Evolutionary conservation across 2,888 invertebrate genomes (phyloP), one percentile per base, ranked within the genome.

Genomic region (Punctoribates punctum): DNA sequence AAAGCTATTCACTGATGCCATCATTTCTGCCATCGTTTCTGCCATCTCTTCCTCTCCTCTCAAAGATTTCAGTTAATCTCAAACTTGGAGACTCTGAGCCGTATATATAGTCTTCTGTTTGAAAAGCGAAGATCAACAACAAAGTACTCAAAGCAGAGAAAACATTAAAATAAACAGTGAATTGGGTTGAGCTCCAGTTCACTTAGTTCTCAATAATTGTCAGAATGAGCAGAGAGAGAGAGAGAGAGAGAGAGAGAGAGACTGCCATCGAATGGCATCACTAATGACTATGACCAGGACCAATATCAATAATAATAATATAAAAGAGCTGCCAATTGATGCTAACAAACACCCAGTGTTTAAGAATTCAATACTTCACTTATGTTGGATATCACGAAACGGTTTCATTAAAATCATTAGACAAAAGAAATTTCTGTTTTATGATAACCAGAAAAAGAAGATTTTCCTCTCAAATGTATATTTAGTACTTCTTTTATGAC

Each of bases 101-200:
- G 48, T n/a, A 54, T 54, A 6, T 54, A 54, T 54, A 20, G 8
- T 20, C n/a, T 54, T 17, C n/a, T 54, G 54, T 54, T 54, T 54
- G 54, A 54, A 48, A 54, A 20, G 54, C 54, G n/a, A 20, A 20
- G 54, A 54, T 54, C 54, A 54, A 54, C 54, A 54, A n/a, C 8
- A 54, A 54, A 54, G 20, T 20, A 54, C 54, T 54, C 20, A 54
- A 54, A 20, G 54, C 54, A 54, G 54, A n/a, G 54, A 54, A 54
- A 54, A 20, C 54, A 20, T 54, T 54, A 20, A 54, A 54, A 54
- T 54, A 54, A 54, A 54, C 54, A 54, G 15, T 54, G n/a, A 54
- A 54, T 20, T 54, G n/a, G 20, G 20, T 15, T 20, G n/a, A 48
- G 17, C 15, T 54, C 6, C n/a, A 20, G n/a, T 54, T n/a, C n/a